Base-by-base conservation (phyloP, 2,797 vertebrate genomes). In the Borostomias antarcticus region DNA sequence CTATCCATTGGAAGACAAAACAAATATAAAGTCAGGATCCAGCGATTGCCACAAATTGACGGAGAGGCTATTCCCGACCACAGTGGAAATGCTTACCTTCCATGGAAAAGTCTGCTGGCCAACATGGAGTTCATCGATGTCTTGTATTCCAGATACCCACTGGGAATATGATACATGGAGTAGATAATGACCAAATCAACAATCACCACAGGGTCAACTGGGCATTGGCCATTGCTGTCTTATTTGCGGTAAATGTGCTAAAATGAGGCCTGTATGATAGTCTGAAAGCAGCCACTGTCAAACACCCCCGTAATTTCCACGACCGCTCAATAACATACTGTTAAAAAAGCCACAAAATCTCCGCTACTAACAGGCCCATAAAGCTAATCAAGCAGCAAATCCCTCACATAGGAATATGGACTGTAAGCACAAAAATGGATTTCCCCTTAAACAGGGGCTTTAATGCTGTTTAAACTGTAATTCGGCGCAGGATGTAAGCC, bases 101-200 rank as follows among this genome's bases (percentile, higher is more conserved):
- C 94, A 83, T 94, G 93, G 92, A 99, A 99, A 84, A 99, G 95
- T 82, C 88, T 93, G 68, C 91, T 94, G 19, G 96, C 96, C 92
- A 98, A 76, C 96, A 98, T 96, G 82, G 93, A 94, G 85, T 99
- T 99, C 95, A 99, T 91, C 61, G 95, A 95, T 59, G 96, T 96
- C 89, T 96, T 98, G 86, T 95, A 93, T 81, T 98, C 96, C 60
- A 99, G 90, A 92, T 95, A 98, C 77, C 92, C 93, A 77, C 98
- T 99, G 78, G 79, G 77, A 82, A 69, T 83, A 70, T 19, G 48
- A 54, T 19, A 45, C 40, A 17, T 13, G 40, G 28, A 66, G 26
- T 71, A 88, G 82, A 88, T 74, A 87, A 78, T 80, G 65, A 83
- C 67, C 69, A 82, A 84, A 87, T 75, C 70, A n/a, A 84, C 63